Evolutionary conservation across 92 coral and sea anemone species (phyloP), one percentile per base, ranked within the genome.

Genomic region (Epizoanthus illoricatus): DNA sequence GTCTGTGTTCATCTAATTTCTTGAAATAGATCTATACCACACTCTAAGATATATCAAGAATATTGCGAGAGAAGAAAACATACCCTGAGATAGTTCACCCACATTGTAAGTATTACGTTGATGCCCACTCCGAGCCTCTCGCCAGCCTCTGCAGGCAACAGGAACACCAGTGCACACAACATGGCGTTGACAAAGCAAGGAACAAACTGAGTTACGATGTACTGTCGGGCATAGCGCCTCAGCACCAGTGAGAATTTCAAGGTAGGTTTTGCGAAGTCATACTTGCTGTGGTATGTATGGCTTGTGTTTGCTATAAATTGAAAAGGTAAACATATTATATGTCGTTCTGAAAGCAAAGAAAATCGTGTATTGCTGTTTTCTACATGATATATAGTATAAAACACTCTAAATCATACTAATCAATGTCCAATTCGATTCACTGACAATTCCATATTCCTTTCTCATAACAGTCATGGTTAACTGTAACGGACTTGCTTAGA

Each of bases 61-160:
- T 45, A 45, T 10, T 5, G 12, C 12, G 33, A 64, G 21, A 64
- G 33, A 64, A 24, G 57, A n/a, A 49, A 13, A 72, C 87, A 3
- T 18, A 87, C 90, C 85, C 90, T 84, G 21, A 87, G 85, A 57
- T 87, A 87, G 61, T 87, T 87, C 16, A 87, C 90, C 90, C 90
- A 87, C 90, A 87, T 87, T n/a, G 65, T 87, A 7, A 87, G 80
- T n/a, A 87, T 79, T 15, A 86, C 85, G 81, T 87, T 87, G 64
- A 87, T 87, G 5, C 90, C 90, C 12, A 87, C 85, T 43, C 74
- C 87, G 71, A 87, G 84, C 65, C 90, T 87, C 90, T 87, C 90
- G 67, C 90, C 90, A 78, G 87, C 74, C 84, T 87, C 90, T 54
- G 90, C 83, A 11, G 90, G 90, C 5, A 87, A 19, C 24, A 87